Percentiles rank a stretch among this genome's conserved stretches.
Evolutionary conservation across 1,140 invertebrate genomes (phyloP).

Genomic region (Temnothorax curvispinosus): DNA sequence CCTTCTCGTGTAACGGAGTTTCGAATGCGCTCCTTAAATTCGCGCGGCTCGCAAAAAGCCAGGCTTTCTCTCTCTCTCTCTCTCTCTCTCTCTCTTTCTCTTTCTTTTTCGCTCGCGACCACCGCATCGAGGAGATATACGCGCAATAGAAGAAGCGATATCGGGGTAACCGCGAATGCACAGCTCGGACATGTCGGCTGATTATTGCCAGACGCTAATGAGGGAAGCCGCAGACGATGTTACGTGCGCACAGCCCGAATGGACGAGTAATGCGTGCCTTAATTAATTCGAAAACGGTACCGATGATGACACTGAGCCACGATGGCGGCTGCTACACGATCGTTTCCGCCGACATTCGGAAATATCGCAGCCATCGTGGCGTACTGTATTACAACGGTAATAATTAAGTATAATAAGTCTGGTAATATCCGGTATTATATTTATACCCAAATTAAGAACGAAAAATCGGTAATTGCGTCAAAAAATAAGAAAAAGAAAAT

Average conservation of each 20-base stretch:
- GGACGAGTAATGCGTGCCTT: constrained; percentile 37
- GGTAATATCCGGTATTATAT: not conserved
- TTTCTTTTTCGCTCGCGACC: not conserved
- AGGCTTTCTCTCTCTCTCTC: not conserved
- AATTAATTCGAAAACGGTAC: constrained; percentile 37
- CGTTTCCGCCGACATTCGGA: constrained; percentile 13
- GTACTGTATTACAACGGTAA: not conserved
- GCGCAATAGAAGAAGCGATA: constrained; percentile 28
- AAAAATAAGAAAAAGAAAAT: not conserved
- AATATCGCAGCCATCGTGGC: constrained; percentile 9
- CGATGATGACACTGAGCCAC: constrained; percentile 1
- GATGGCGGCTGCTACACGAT: not conserved
- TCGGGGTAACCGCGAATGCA: constrained; percentile 28
- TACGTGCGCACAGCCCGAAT: not conserved
- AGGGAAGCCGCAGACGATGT: constrained; percentile 34
- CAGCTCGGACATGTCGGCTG: not conserved
- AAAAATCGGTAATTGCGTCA: not conserved
- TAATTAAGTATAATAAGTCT: not conserved
- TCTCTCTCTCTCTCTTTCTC: not conserved
- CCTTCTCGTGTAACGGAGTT: constrained; percentile 22
- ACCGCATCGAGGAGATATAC: constrained; percentile 18
- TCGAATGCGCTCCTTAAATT: constrained; percentile 46
- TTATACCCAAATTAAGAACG: not conserved
- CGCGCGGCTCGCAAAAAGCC: constrained; percentile 31
- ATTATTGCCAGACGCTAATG: constrained; percentile 39